Evolutionary conservation across 2,888 invertebrate species (phyloP), one percentile per base, ranked within the genome.

Genomic region (Bellardia bayeri): DNA sequence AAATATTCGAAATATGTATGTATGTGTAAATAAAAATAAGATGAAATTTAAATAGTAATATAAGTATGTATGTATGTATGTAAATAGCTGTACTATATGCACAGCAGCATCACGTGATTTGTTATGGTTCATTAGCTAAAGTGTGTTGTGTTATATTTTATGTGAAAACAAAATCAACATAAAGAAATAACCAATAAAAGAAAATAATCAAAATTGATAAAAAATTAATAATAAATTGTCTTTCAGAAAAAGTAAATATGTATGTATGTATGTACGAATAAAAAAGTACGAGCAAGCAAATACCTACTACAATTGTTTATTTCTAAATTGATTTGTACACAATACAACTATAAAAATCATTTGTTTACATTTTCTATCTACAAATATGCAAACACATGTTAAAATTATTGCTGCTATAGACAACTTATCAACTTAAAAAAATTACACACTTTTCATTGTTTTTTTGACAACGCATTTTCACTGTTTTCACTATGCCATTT

Each of bases 161-260:
- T 33, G 40, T 23, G 33, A 30, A 37, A 68, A 76, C 11, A 11
- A 30, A 58, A 11, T 30, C 11, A 30, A 54, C n/a, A 54, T n/a
- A 14, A 2, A 14, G 42, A 11, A 30, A 61, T n/a, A 40, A 37
- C 51, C 51, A 51, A 13, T 51, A 51, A 13, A 4, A 16, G 0
- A 45, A 9, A 23, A 42, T 23, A 56, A 49, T 33, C 58, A 68
- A 45, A 40, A 58, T 42, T 45, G 49, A 74, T 72, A 68, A 74
- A 74, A 42, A 49, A 66, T 42, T 69, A 82, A 76, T 82, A 68
- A 75, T 74, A 69, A 68, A 40, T 42, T 14, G 14, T 68, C 3
- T 68, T 45, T 49, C 68, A 45, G 42, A 7, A 68, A 30, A 45
- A 51, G 14, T 37, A 69, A 51, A 69, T 54, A 63, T 51, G 23